These are phyloP conservation scores for Palloptera scutellata DNA, from an alignment of 2,888 invertebrate species.

Conservation along the genomic window DNA sequence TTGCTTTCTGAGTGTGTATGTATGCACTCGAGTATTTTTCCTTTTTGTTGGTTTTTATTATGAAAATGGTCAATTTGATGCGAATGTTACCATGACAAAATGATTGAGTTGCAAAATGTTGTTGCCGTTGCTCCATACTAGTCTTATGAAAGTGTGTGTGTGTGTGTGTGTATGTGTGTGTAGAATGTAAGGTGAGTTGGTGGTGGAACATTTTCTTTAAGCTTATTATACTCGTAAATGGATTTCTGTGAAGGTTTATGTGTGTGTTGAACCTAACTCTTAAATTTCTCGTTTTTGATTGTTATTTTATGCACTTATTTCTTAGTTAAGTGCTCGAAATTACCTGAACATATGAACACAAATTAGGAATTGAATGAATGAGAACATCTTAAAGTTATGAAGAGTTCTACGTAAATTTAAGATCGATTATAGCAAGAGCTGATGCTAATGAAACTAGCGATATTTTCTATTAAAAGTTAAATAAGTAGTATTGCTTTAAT, in stretches of 20 bases:
- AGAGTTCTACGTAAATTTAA: too few relatives aligned
- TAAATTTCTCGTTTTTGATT: too few relatives aligned
- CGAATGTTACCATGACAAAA: conserved; percentile 29
- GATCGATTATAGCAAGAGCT: too few relatives aligned
- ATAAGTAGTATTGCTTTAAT: too few relatives aligned
- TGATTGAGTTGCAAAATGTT: conserved; percentile 20
- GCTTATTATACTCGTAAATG: conserved; percentile 4
- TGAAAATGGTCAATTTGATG: conserved; percentile 34
- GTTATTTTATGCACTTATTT: too few relatives aligned
- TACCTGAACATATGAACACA: too few relatives aligned
- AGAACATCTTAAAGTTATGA: too few relatives aligned
- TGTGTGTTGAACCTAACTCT: conserved; percentile 1
- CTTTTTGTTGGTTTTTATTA: conserved; percentile 20
- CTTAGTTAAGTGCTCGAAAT: too few relatives aligned
- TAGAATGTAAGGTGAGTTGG: not conserved
- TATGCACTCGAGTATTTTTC: not conserved
- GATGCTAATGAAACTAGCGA: too few relatives aligned
- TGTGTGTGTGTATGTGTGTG: not conserved
- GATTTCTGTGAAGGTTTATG: not conserved
- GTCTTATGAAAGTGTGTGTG: not conserved
- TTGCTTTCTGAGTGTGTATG: conserved; percentile 1
- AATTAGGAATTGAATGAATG: too few relatives aligned
- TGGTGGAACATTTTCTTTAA: conserved; percentile 7
- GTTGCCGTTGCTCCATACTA: conserved; percentile 18
- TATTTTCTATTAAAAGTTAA: too few relatives aligned